Conservation (phyloP, 2,797 vertebrate species). For the Rallus crepitans region DNA sequence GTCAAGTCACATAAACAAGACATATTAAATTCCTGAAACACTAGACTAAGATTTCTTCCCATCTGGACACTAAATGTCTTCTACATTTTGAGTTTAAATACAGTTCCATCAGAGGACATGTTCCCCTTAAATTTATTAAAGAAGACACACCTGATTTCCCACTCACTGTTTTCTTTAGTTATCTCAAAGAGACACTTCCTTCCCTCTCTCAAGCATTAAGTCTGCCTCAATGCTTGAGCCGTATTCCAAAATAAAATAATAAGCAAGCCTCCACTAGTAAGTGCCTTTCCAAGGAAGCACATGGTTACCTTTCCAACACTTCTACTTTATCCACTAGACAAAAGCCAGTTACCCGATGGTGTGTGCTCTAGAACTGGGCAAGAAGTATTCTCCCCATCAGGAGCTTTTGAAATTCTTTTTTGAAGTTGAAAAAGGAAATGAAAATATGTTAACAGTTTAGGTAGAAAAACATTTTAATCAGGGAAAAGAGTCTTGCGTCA, state of each 20-base stretch:
- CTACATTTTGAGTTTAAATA: not conserved
- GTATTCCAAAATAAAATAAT: not conserved
- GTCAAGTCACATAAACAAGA: constrained; percentile 24
- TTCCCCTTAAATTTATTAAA: not conserved
- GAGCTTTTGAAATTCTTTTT: not conserved
- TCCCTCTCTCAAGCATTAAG: not conserved
- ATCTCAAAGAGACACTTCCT: not conserved
- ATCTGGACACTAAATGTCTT: not conserved
- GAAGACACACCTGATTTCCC: not conserved
- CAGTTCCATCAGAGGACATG: not conserved
- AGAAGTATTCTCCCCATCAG: not conserved
- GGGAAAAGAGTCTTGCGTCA: not conserved
- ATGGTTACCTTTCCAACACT: not conserved
- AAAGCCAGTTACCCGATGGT: not conserved
- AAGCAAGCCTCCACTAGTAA: not conserved
- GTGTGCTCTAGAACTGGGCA: fast-evolving
- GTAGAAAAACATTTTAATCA: not conserved
- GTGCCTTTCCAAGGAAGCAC: not conserved
- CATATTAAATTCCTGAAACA: not conserved
- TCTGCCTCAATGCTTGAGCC: not conserved
- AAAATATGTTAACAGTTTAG: not conserved
- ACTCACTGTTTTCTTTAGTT: not conserved
- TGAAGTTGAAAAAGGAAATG: not conserved
- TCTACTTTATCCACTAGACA: not conserved
- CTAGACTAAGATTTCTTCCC: not conserved